Percentiles rank a stretch among this genome's conserved stretches.
Conservation (phyloP, 2,888 invertebrate species). For the Cephus pulcher region DNA sequence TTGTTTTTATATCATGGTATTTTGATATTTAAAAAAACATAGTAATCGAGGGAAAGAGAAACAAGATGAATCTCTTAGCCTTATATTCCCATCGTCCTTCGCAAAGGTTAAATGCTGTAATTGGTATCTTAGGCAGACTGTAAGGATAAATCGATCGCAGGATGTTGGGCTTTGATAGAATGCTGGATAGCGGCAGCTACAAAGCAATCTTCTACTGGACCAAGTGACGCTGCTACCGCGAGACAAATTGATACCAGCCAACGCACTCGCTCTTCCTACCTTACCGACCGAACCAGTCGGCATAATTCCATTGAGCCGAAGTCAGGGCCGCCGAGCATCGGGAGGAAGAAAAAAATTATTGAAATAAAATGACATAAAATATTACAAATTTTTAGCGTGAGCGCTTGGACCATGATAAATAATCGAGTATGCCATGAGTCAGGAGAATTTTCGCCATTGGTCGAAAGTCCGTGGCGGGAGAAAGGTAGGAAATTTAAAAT, state of each 20-base stretch:
- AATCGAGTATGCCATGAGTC: neutral
- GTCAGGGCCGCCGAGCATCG: neutral
- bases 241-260: constrained; percentile 64
- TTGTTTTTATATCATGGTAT: neutral
- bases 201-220: constrained; percentile 59
- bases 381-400: neutral
- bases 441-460: too few species aligned
- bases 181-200: constrained; percentile 61
- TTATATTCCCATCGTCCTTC: neutral
- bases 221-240: constrained; percentile 52
- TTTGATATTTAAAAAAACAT: constrained; percentile 16
- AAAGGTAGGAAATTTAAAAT: neutral
- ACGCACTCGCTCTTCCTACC: constrained; percentile 45
- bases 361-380: neutral
- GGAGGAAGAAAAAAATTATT: neutral
- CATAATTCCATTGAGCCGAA: neutral
- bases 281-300: neutral
- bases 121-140: constrained; percentile 50
- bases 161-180: constrained; percentile 55
- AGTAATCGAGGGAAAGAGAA: neutral
- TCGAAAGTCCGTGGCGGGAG: too few species aligned
- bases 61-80: neutral
- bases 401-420: neutral
- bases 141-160: constrained; percentile 52
- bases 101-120: constrained; percentile 33